A percentile compares a stretch with the other conserved stretches of the same genome.
Conservation (phyloP, 2,797 vertebrate species). For the Hylomyscus alleni region DNA sequence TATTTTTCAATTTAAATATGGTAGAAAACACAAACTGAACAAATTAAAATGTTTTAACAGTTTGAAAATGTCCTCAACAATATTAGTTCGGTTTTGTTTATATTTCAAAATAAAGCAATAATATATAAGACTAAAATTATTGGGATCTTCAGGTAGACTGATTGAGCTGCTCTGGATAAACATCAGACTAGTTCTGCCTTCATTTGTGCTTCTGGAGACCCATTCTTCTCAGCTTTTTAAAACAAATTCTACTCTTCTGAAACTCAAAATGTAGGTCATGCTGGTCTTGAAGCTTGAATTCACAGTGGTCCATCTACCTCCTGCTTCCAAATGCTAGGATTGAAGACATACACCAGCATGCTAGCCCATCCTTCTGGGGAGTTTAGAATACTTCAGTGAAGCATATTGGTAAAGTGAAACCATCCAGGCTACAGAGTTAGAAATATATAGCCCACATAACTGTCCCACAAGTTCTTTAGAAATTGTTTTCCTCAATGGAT, state of each 20-base stretch:
- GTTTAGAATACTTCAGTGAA: background rate
- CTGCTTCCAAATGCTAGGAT: background rate
- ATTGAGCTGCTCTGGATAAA: conserved; percentile 73
- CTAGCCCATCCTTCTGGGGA: too few relatives aligned
- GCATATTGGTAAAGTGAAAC: background rate
- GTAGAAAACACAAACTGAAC: background rate
- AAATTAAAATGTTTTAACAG: background rate
- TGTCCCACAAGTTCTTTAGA: background rate
- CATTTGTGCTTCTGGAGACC: conserved; percentile 50
- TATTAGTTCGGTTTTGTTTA: background rate
- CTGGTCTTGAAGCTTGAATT: background rate
- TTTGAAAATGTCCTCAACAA: background rate
- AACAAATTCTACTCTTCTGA: background rate
- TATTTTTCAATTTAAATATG: background rate
- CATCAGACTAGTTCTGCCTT: conserved; percentile 75
- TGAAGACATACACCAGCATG: too few relatives aligned
- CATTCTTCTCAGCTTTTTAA: background rate
- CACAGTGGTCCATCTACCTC: background rate
- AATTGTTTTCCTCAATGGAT: background rate
- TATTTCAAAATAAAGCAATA: conserved; percentile 67
- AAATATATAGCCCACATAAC: background rate
- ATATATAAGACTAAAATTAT: conserved; percentile 79
- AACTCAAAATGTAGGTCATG: background rate
- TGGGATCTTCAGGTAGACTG: conserved; percentile 75
- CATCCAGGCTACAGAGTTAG: background rate